Evolutionary conservation across 2,797 vertebrate genomes (phyloP), one percentile per base, ranked within the genome.

Genomic region (Enteromius radiatus): DNA sequence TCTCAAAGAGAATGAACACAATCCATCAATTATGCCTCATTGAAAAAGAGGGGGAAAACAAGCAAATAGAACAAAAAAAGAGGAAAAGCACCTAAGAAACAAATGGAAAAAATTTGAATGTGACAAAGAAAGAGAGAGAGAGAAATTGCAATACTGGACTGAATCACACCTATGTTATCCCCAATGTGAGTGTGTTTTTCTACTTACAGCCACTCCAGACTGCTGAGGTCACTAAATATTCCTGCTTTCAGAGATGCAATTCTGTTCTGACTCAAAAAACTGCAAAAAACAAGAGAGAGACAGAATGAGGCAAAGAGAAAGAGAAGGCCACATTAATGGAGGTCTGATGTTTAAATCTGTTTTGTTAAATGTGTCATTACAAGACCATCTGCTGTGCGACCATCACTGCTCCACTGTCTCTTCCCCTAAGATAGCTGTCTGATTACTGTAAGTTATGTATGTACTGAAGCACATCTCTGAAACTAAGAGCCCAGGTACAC

Each of bases 191-290:
- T 36, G 33, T 74, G 64, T 47, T 68, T 54, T 33, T 63, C 43
- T 38, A 92, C 91, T 93, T 83, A 92, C 90, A 93, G 86, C 91
- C 91, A 94, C 85, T 92, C 88, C 0, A 93, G 89, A 41, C 21
- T 86, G 21, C 23, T 78, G 73, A 94, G 88, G 70, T 92, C 91
- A 68, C 87, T 80, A 83, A 95, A 94, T 12, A 91, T 49, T 3
- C 78, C 26, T 1, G 90, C 87, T 85, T 90, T 82, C 82, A 94
- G 89, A 36, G 80, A 84, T 0, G 45, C n/a, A 56, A 94, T 92
- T 70, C 65, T 84, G 85, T 93, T 94, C 78, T 91, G 86, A 83
- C 89, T 91, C 43, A 94, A 87, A 84, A 92, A 92, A 71, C 93
- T 94, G 86, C 2, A 65, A n/a, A 76, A 17, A 76, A 83, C 41